Evolutionary conservation across 1,140 invertebrate species (phyloP), one percentile per base, ranked within the genome.

Genomic region (Trichonephila clavipes): DNA sequence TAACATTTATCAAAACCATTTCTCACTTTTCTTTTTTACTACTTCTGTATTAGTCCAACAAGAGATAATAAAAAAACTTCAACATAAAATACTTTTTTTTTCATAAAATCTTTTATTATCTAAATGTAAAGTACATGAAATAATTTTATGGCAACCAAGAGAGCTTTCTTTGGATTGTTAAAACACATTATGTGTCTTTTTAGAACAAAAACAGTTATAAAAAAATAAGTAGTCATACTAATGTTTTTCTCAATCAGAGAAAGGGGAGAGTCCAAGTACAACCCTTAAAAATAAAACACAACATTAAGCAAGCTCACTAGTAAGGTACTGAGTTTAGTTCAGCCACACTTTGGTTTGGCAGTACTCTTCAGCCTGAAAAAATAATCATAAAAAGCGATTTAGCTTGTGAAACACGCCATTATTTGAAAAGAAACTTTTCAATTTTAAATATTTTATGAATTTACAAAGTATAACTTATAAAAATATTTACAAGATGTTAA

Each of bases 291-390:
- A 28, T 28, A 28, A 28, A 16, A 77, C 24, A 77, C 18, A 77
- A 72, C 12, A 34, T 10, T 40, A 3, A n/a, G 83, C 59, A 85
- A 61, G n/a, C 44, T 85, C 59, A 14, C 24, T 69, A 12, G 5
- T 19, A 66, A n/a, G n/a, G 64, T n/a, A 61, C 51, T 5, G 10
- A 51, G 51, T 51, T 51, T 18, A 85, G 24, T 85, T 85, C 44
- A 95, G 95, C 96, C 96, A 96, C 24, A 96, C 96, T 62, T 96
- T 95, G 64, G 95, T 94, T 94, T 95, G 95, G 94, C 96, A 97
- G 94, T 96, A 95, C 34, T 96, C 95, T 34, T 95, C 94, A 64
- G 96, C 95, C 96, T 97, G 94, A 83, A 95, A 95, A 95, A 95
- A 93, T 95, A 95, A 81, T 77, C 10, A 83, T 94, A 58, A 72